Base-by-base conservation (phyloP, 2,888 invertebrate genomes). In the Phytoseiulus persimilis region DNA sequence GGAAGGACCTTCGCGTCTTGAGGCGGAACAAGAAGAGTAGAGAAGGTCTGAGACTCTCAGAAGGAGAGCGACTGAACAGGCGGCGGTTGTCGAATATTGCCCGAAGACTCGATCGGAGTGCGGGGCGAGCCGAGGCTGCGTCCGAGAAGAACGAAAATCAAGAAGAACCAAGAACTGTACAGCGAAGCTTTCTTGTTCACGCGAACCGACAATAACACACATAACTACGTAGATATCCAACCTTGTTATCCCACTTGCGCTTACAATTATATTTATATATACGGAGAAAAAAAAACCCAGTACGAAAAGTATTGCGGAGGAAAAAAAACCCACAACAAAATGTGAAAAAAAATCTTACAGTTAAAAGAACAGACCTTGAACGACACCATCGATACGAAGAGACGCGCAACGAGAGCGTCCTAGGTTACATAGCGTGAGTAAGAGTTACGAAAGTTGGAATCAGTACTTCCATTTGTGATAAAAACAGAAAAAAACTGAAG, bases 391-490 rank as follows among this genome's bases (percentile, higher is more conserved):
- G 65, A 14, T 65, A 65, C 1, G 28, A 14, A 23, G 9, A 65
- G 65, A 65, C 23, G 65, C 28, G 11, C 28, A 23, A 28, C 18
- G 65, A 65, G 5, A 65, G 65, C 23, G 28, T 14, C 11, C 39
- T 39, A 65, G 65, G 23, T 23, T 65, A 28, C 65, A 18, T 65
- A 65, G 28, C 5, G 65, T 65, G 65, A 1, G 28, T 65, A 65
- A 65, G 65, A 65, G 65, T 65, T 23, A 65, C 65, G 65, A 65
- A 65, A 65, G 65, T 65, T 65, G 23, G 28, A 65, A 65, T 65
- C 18, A 2, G 65, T 65, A 65, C 65, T 87, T 87, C 31, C 87
- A 87, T 87, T 87, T 87, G 87, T 87, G 87, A 87, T 87, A 87
- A 28, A 87, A 84, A 84, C 31, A 45, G 45, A 33, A n/a, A 33